Evolutionary conservation across 2,888 invertebrate species (phyloP).

Genomic region (Lasioglossum villosulum): DNA sequence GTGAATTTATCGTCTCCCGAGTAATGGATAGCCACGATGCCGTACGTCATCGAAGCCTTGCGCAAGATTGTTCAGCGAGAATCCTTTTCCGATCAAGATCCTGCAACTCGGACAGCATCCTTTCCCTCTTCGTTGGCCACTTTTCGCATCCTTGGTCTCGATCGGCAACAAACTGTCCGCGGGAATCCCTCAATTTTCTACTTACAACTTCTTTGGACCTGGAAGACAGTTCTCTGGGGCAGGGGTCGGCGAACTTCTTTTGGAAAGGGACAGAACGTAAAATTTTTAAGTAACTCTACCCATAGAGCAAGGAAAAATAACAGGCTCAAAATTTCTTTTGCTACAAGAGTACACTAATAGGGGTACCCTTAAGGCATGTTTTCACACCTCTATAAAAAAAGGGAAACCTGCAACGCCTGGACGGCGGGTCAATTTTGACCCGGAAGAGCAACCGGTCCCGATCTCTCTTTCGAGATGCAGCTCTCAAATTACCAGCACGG

Average conservation of each 20-base stretch:
- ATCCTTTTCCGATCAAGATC: conserved; percentile 53
- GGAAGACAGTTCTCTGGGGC: background rate
- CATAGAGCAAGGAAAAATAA: too few relatives aligned
- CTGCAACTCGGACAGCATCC: conserved; percentile 39
- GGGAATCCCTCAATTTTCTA: too few relatives aligned
- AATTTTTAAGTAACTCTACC: too few relatives aligned
- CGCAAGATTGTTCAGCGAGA: conserved; percentile 57
- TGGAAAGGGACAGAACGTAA: too few relatives aligned
- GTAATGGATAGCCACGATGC: conserved; percentile 76
- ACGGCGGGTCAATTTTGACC: too few relatives aligned
- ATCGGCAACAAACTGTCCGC: too few relatives aligned
- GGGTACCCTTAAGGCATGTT: too few relatives aligned
- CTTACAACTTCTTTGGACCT: background rate
- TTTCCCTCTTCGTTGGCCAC: background rate
- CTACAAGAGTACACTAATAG: too few relatives aligned
- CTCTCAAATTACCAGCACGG: conserved; percentile 29
- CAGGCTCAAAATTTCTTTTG: too few relatives aligned
- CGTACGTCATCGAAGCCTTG: conserved; percentile 74
- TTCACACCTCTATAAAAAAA: too few relatives aligned
- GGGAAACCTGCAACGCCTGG: too few relatives aligned
- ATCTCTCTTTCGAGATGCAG: background rate
- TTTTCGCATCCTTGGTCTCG: background rate
- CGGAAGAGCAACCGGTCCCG: conserved; percentile 2
- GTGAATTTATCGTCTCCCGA: conserved; percentile 73
- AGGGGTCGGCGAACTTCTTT: too few relatives aligned